Base-by-base conservation (phyloP, 2,888 invertebrate genomes). In the Atherix ibis region DNA sequence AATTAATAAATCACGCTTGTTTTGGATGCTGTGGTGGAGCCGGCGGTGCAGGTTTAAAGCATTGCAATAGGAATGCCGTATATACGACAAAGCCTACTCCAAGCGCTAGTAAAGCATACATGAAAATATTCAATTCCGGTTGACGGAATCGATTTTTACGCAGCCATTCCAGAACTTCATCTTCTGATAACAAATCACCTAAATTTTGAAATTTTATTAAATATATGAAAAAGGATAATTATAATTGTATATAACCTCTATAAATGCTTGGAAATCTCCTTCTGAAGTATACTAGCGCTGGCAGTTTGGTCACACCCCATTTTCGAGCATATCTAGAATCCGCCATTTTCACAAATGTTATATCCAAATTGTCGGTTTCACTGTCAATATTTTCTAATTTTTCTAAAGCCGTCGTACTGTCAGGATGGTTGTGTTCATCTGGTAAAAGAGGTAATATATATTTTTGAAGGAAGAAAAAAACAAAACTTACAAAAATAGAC, bases 291-390 rank as follows among this genome's bases (percentile, higher is more conserved):
- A 91, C 89, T 44, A 91, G 77, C 2, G 89, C 82, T 9, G 91
- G 91, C 40, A 91, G 63, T 54, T 85, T 83, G 2, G 82, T 85
- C 12, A 91, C 88, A 15, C 91, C 91, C 83, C 91, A 91, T 62
- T 89, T 91, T 34, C 85, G 71, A 10, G 91, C 91, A 54, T 89
- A 91, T 26, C 88, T 71, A 1, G 83, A 71, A 56, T 91, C 91
- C 36, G 83, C 77, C 80, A 92, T 89, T 63, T 91, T 89, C 0
- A 91, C 89, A 56, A 92, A 89, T 2, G 88, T 87, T 43, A 92
- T 89, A 51, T 91, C 89, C 51, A 92, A 68, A 58, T 87, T 87
- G 53, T 91, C 89, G 1, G 88, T 88, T 62, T 94, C 92, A 47
- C 87, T 85, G 52, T 95, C 94, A 46, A 94, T 92, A 46, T 83